Conservation (phyloP, 2,797 vertebrate genomes). For the Leptoclinus maculatus region DNA sequence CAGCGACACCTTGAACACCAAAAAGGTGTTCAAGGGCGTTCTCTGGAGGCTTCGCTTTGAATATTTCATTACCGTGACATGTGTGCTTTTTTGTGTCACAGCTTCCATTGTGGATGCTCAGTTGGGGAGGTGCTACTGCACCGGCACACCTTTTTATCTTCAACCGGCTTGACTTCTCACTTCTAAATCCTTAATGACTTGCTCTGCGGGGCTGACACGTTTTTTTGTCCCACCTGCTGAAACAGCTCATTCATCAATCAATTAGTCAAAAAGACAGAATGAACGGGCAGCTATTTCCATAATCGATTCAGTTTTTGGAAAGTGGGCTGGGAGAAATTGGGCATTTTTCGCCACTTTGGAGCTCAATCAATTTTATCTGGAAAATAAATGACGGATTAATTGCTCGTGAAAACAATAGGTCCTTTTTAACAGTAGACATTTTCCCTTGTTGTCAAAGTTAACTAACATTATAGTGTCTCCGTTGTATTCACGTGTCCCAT, state of each 20-base stretch:
- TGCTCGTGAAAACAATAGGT: background rate
- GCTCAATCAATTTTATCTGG: background rate
- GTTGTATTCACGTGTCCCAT: background rate
- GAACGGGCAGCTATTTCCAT: background rate
- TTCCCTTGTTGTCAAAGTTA: background rate
- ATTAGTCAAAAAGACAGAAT: background rate
- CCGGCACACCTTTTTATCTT: constrained; percentile 16
- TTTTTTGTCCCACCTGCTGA: background rate
- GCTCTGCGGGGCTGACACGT: background rate
- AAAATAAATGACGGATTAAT: constrained; percentile 1
- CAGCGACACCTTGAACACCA: constrained; percentile 12
- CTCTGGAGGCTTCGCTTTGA: constrained; percentile 29
- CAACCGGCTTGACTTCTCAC: constrained; percentile 30
- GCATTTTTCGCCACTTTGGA: background rate
- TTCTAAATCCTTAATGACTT: constrained; percentile 12
- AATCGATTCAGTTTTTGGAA: background rate
- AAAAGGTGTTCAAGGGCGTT: background rate
- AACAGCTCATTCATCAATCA: background rate
- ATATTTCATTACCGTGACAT: constrained; percentile 16
- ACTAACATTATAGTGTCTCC: background rate
- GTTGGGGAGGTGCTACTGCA: constrained; percentile 10
- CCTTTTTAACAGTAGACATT: background rate
- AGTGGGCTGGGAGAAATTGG: background rate
- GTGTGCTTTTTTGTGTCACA: constrained; percentile 21
- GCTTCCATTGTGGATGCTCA: constrained; percentile 28